A percentile compares a stretch with the other conserved stretches of the same genome.
These are phyloP conservation scores for Marasmarcha lunaedactyla DNA, from an alignment of 2,888 invertebrate genomes.

Conservation along the genomic window DNA sequence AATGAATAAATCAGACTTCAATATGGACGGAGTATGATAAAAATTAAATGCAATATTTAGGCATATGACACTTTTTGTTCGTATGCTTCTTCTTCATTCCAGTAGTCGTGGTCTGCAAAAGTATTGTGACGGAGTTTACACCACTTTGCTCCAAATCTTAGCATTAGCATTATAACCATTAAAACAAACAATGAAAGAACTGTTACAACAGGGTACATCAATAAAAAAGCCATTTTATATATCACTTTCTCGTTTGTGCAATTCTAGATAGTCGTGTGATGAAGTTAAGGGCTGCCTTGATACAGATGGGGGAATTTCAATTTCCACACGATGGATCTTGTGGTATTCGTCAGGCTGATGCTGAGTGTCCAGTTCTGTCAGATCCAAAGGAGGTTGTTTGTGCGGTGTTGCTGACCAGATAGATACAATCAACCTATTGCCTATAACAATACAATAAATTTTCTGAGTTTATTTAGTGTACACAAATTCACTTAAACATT, in stretches of 20 bases:
- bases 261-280: conserved; percentile 69
- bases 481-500: not conserved
- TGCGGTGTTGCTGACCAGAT: conserved; percentile 88
- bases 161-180: conserved; percentile 78
- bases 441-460: conserved; percentile 59
- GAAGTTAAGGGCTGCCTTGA: conserved; percentile 52
- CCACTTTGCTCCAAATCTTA: conserved; percentile 79
- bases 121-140: conserved; percentile 79
- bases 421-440: conserved; percentile 86
- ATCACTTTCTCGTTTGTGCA: conserved; percentile 85
- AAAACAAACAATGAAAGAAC: conserved; percentile 80
- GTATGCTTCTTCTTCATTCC: conserved; percentile 74
- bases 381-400: conserved; percentile 84
- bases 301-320: conserved; percentile 35
- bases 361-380: conserved; percentile 76
- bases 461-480: too few relatives aligned
- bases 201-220: conserved; percentile 83
- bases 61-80: conserved; percentile 74
- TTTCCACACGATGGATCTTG: conserved; percentile 27
- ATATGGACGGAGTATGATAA: not conserved
- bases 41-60: conserved; percentile 20
- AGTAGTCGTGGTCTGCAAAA: conserved; percentile 73
- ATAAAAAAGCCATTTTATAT: conserved; percentile 80
- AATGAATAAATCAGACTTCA: not conserved
- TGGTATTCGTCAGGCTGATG: conserved; percentile 37